Percentiles rank a stretch among this genome's conserved stretches.
phyloP scores from a whole-genome alignment of 2,113 vertebrate genomes.

The Mixornis gularis region DNA sequence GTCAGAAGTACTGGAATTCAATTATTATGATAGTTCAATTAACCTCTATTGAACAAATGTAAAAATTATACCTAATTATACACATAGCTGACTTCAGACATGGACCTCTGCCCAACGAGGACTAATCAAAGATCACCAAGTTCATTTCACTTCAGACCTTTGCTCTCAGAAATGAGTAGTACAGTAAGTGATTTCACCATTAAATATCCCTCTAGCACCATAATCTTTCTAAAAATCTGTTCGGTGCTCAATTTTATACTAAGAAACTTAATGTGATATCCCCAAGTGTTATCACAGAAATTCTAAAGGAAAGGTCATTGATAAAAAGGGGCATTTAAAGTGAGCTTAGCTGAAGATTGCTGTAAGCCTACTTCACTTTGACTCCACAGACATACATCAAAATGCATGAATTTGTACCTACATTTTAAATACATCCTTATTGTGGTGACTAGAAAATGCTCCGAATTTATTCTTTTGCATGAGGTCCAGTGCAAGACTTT shows the following conservation, averaged over 20 bases:
- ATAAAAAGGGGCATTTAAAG: constrained; percentile 19
- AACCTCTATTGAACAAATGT: constrained; percentile 49
- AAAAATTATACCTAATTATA: constrained; percentile 59
- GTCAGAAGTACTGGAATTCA: constrained; percentile 31
- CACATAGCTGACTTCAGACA: constrained; percentile 48
- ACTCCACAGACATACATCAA: constrained; percentile 10
- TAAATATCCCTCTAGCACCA: constrained; percentile 55
- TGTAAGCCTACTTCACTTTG: constrained; percentile 28
- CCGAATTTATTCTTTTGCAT: not conserved
- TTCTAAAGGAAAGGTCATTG: constrained; percentile 39
- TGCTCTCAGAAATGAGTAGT: constrained; percentile 56
- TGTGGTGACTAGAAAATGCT: not conserved
- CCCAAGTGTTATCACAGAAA: constrained; percentile 43
- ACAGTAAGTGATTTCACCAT: constrained; percentile 56
- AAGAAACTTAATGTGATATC: constrained; percentile 33
- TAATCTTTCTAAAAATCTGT: constrained; percentile 38
- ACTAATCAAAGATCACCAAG: constrained; percentile 50
- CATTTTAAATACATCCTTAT: constrained; percentile 28
- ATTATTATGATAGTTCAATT: constrained; percentile 61
- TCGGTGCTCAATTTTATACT: constrained; percentile 11
- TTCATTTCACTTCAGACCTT: constrained; percentile 55
- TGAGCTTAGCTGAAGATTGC: not conserved
- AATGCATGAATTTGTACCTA: constrained; percentile 38
- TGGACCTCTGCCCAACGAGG: constrained; percentile 31
- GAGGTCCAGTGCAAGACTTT: not conserved